phyloP scores from a whole-genome alignment of 2,797 vertebrate genomes.

The Onychomys torridus region DNA sequence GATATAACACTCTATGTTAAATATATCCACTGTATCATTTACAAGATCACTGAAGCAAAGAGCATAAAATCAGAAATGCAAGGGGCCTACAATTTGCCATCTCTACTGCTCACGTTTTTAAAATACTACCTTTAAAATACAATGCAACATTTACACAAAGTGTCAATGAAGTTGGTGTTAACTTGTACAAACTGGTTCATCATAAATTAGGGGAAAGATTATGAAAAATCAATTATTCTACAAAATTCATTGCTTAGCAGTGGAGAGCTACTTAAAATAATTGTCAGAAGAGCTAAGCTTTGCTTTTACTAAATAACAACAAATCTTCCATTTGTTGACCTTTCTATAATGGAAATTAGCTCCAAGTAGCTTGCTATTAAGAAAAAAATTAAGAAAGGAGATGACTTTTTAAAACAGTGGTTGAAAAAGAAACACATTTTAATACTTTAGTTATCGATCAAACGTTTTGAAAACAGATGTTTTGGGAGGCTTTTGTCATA shows the following conservation, averaged over 20 bases:
- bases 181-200: background rate
- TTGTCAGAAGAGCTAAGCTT: slow-evolving; percentile 2
- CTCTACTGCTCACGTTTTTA: background rate
- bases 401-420: background rate
- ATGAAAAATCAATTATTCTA: slow-evolving; percentile 47
- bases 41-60: background rate
- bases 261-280: slow-evolving; percentile 43
- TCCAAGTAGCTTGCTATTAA: slow-evolving; percentile 3
- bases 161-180: background rate
- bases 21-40: background rate
- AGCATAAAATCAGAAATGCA: background rate
- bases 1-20: background rate
- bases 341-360: slow-evolving; percentile 39
- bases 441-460: background rate
- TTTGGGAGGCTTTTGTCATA: background rate
- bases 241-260: background rate
- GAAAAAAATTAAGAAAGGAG: background rate
- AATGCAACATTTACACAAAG: background rate
- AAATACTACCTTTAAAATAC: slow-evolving; percentile 41
- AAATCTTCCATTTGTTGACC: slow-evolving; percentile 35
- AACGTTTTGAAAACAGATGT: slow-evolving; percentile 42
- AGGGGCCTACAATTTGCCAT: background rate
- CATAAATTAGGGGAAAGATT: background rate
- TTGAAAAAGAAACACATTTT: slow-evolving; percentile 1
- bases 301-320: slow-evolving; percentile 38